phyloP scores from a whole-genome alignment of 2,113 vertebrate species.

The Epinephelus cyanopodus region DNA sequence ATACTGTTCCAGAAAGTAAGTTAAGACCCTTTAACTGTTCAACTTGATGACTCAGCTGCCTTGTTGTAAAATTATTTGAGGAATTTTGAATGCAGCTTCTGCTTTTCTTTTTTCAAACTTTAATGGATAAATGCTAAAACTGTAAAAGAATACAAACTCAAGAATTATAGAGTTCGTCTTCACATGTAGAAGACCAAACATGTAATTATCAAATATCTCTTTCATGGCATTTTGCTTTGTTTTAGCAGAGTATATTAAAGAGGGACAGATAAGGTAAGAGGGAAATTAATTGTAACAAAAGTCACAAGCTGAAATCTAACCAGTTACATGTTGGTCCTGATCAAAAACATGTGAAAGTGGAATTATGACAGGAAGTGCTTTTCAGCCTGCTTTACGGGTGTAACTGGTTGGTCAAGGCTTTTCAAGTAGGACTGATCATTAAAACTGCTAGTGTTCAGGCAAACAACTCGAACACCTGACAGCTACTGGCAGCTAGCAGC shows the following conservation, averaged over 20 bases:
- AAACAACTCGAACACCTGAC: conserved; percentile 14
- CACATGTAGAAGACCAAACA: no score
- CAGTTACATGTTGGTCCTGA: not conserved
- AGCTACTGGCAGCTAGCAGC: not conserved
- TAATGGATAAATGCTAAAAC: not conserved
- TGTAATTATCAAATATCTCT: no score
- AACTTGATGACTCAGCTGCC: not conserved
- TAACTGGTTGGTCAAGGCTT: not conserved
- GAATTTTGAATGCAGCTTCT: not conserved
- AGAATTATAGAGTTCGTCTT: not conserved
- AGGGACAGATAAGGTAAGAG: not conserved
- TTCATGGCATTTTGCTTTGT: not conserved
- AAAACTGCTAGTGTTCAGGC: not conserved
- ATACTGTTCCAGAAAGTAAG: not conserved
- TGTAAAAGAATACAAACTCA: not conserved
- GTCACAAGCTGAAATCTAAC: not conserved
- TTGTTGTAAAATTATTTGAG: not conserved
- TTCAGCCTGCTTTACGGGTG: not conserved
- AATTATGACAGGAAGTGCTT: not conserved
- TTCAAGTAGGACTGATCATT: not conserved
- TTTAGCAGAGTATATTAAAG: not conserved
- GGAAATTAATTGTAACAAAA: not conserved
- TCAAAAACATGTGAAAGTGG: not conserved
- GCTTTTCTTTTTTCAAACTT: not conserved
- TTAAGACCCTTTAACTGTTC: not conserved